Percentiles rank a stretch among this genome's conserved stretches.
Evolutionary conservation across 2,888 invertebrate species (phyloP).

Genomic region (Lacanobia oleracea): DNA sequence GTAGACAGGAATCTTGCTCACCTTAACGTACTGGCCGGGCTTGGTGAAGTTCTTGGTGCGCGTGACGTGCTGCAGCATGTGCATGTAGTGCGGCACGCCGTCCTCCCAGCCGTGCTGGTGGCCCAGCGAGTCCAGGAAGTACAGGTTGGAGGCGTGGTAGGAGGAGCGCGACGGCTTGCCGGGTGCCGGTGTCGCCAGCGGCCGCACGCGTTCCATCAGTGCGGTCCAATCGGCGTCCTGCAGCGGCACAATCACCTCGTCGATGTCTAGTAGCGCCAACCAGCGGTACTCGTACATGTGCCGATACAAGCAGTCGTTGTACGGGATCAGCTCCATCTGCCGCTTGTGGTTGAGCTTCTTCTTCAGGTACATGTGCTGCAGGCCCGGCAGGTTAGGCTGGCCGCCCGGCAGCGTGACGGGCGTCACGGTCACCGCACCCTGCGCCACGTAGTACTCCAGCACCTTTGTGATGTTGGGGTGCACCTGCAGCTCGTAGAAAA

Average conservation of each 20-base stretch:
- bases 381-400: slow-evolving; percentile 96
- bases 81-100: slow-evolving; percentile 96
- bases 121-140: slow-evolving; percentile 96
- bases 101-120: slow-evolving; percentile 95
- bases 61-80: slow-evolving; percentile 98
- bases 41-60: slow-evolving; percentile 97
- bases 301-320: slow-evolving; percentile 98
- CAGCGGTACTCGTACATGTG: slow-evolving; percentile 97
- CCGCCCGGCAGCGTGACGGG: slow-evolving; percentile 96
- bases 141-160: slow-evolving; percentile 97
- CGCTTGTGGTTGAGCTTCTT: slow-evolving; percentile 98
- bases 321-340: slow-evolving; percentile 98
- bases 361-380: slow-evolving; percentile 97
- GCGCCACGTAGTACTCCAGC: slow-evolving; percentile 91
- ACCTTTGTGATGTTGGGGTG: slow-evolving; percentile 98
- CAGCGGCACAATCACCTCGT: slow-evolving; percentile 98
- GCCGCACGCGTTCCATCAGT: slow-evolving; percentile 93
- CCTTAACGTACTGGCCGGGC: slow-evolving; percentile 97
- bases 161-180: slow-evolving; percentile 92
- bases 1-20: slow-evolving; percentile 12
- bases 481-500: slow-evolving; percentile 97
- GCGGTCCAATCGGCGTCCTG: slow-evolving; percentile 94
- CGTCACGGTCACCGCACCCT: slow-evolving; percentile 93
- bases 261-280: slow-evolving; percentile 97
- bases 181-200: slow-evolving; percentile 91